Evolutionary conservation across 2,888 invertebrate genomes (phyloP).

Genomic region (Lathronympha strigana): DNA sequence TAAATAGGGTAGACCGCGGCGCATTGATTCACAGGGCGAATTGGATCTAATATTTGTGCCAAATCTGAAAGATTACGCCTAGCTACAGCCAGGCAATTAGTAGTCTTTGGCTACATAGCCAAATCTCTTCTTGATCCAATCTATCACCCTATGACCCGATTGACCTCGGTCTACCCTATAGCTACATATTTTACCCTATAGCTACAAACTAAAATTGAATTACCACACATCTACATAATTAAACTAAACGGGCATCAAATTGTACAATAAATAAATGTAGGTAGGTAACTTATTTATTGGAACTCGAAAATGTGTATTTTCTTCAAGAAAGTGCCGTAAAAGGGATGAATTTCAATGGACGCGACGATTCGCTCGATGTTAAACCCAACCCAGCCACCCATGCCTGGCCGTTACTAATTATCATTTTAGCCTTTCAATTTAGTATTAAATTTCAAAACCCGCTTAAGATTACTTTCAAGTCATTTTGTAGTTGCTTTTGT

Average conservation of each 20-base stretch:
- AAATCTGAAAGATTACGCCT: too few relatives aligned
- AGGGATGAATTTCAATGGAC: slow-evolving; percentile 17
- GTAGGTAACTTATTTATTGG: slow-evolving; percentile 26
- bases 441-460: slow-evolving; percentile 7
- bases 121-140: too few relatives aligned
- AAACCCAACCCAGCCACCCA: slow-evolving; percentile 29
- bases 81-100: too few relatives aligned
- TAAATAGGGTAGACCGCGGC: too few relatives aligned
- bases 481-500: too few relatives aligned
- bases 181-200: too few relatives aligned
- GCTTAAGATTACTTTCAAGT: not conserved
- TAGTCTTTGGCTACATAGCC: too few relatives aligned
- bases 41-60: too few relatives aligned
- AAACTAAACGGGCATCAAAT: not conserved
- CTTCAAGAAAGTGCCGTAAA: slow-evolving; percentile 29
- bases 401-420: slow-evolving; percentile 23
- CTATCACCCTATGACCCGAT: too few relatives aligned
- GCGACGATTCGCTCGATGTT: slow-evolving; percentile 16
- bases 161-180: too few relatives aligned
- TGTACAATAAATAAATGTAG: slow-evolving; percentile 22
- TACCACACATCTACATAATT: not conserved
- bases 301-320: slow-evolving; percentile 25
- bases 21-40: too few relatives aligned
- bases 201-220: too few relatives aligned
- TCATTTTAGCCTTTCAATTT: slow-evolving; percentile 27